Conservation (phyloP, 1,140 invertebrate genomes). For the Colletes latitarsis region DNA sequence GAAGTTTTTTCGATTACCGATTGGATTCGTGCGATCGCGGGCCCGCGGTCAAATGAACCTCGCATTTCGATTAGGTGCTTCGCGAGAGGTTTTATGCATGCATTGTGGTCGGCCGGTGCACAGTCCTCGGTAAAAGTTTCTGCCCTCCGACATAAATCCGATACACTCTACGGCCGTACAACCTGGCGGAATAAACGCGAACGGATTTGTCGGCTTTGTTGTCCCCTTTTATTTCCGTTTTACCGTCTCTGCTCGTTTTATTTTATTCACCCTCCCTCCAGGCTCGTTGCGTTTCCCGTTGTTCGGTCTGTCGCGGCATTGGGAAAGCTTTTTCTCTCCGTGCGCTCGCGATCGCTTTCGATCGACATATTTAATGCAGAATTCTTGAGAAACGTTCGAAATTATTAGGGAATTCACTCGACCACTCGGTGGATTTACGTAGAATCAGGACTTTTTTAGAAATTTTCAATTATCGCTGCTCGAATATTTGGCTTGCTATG, state of each 20-base stretch:
- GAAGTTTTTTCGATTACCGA: constrained; percentile 55
- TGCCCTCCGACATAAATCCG: constrained; percentile 13
- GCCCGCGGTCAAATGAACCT: constrained; percentile 50
- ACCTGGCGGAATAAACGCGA: constrained; percentile 18
- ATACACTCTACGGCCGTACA: constrained; percentile 10
- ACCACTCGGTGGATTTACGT: no score
- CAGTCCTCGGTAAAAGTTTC: constrained; percentile 45
- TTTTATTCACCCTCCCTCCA: background rate
- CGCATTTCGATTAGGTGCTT: constrained; percentile 52
- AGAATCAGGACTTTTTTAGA: no score
- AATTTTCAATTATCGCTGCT: no score
- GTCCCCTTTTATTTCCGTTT: constrained; percentile 23
- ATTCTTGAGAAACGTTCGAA: no score
- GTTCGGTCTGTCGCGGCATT: background rate
- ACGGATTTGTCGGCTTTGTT: constrained; percentile 33
- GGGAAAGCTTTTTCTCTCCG: background rate
- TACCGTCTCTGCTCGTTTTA: background rate
- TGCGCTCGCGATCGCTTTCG: background rate
- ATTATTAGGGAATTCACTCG: no score
- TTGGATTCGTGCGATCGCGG: constrained; percentile 45
- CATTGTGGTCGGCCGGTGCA: constrained; percentile 28
- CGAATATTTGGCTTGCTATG: no score
- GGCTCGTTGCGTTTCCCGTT: background rate
- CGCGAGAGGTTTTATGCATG: constrained; percentile 57
- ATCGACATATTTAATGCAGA: background rate